Percentiles rank a stretch among this genome's conserved stretches.
phyloP scores from a whole-genome alignment of 2,888 invertebrate genomes.

The Iselma pallidipennis region DNA sequence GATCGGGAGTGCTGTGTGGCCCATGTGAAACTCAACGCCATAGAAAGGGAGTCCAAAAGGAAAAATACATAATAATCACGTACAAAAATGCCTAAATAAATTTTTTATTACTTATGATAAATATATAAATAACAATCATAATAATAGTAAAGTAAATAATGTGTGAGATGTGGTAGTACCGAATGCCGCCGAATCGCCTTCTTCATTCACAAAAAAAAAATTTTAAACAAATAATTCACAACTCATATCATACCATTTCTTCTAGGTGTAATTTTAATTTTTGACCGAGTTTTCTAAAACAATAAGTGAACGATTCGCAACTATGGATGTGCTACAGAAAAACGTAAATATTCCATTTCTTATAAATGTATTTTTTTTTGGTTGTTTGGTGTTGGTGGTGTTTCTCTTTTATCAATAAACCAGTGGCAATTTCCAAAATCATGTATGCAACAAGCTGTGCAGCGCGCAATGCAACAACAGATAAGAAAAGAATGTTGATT shows the following conservation, averaged over 20 bases:
- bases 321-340: slow-evolving; percentile 51
- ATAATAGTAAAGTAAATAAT: no score
- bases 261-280: slow-evolving; percentile 41
- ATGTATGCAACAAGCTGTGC: background rate
- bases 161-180: slow-evolving; percentile 4
- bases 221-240: background rate
- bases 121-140: background rate
- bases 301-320: slow-evolving; percentile 38
- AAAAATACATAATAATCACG: background rate
- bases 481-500: background rate
- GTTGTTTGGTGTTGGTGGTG: slow-evolving; percentile 22
- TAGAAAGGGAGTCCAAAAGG: no score
- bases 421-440: background rate
- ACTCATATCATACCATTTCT: slow-evolving; percentile 32
- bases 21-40: slow-evolving; percentile 5
- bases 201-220: no score
- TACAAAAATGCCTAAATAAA: slow-evolving; percentile 10
- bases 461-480: background rate
- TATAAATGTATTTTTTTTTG: slow-evolving; percentile 25
- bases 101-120: slow-evolving; percentile 15
- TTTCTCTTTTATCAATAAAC: background rate
- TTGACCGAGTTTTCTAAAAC: slow-evolving; percentile 23
- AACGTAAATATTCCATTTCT: slow-evolving; percentile 46
- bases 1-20: slow-evolving; percentile 30
- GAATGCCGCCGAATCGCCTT: slow-evolving; percentile 21